A percentile compares a stretch with the other conserved stretches of the same genome.
These are phyloP conservation scores for Xanthia togata DNA, from an alignment of 2,888 invertebrate genomes.

Conservation along the genomic window DNA sequence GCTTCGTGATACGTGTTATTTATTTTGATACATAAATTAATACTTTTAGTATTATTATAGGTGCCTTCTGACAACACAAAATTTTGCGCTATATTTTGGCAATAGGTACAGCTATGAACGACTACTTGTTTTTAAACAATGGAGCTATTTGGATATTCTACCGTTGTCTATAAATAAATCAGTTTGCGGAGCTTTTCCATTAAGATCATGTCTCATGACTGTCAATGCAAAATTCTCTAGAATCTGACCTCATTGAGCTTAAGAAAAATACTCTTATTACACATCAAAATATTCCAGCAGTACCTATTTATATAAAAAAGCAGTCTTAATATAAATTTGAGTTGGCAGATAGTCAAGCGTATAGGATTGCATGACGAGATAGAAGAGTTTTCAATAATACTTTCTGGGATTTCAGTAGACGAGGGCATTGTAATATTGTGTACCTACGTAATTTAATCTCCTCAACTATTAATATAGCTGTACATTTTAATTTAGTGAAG, in stretches of 20 bases:
- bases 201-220: background rate
- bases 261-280: slow-evolving; percentile 37
- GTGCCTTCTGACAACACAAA: background rate
- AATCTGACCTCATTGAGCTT: slow-evolving; percentile 1
- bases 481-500: slow-evolving; percentile 25
- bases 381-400: slow-evolving; percentile 39
- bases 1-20: background rate
- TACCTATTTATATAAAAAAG: slow-evolving; percentile 8
- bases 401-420: slow-evolving; percentile 36
- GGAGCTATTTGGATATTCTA: background rate
- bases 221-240: background rate
- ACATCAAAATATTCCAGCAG: slow-evolving; percentile 26
- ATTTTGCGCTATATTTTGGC: background rate
- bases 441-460: slow-evolving; percentile 33
- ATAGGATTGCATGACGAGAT: slow-evolving; percentile 54
- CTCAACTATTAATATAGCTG: slow-evolving; percentile 2
- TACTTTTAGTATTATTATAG: background rate
- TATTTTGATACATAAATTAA: too few species aligned
- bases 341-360: slow-evolving; percentile 48
- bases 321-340: slow-evolving; percentile 58
- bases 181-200: background rate
- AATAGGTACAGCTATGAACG: too few species aligned
- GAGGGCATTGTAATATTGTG: slow-evolving; percentile 48
- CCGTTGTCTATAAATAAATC: background rate
- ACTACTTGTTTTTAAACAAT: too few species aligned